Conservation (phyloP, 1,140 invertebrate species). For the Ectropis grisescens region DNA sequence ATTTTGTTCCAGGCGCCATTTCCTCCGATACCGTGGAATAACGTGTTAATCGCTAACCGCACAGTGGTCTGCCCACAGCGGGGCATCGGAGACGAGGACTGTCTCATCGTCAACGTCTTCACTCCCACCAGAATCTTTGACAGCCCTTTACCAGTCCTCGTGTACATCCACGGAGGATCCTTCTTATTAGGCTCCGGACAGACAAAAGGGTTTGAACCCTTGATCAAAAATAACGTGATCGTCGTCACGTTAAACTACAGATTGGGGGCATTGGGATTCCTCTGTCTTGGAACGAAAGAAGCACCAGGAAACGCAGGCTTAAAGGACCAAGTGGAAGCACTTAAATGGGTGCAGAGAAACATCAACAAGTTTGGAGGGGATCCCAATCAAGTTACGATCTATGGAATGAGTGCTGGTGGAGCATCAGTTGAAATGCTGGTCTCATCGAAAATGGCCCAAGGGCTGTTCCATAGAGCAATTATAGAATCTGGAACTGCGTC, state of each 20-base stretch:
- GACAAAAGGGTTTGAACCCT: slow-evolving; percentile 56
- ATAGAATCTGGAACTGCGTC: slow-evolving; percentile 74
- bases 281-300: slow-evolving; percentile 70
- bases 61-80: slow-evolving; percentile 20
- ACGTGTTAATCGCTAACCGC: slow-evolving; percentile 30
- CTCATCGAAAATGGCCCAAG: slow-evolving; percentile 40
- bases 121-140: slow-evolving; percentile 50
- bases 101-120: slow-evolving; percentile 85
- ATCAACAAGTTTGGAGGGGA: slow-evolving; percentile 68
- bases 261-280: slow-evolving; percentile 60
- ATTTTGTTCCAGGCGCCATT: slow-evolving; percentile 52
- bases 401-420: slow-evolving; percentile 54
- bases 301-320: slow-evolving; percentile 61
- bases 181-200: slow-evolving; percentile 66
- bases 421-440: slow-evolving; percentile 33
- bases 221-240: slow-evolving; percentile 60
- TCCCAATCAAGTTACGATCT: slow-evolving; percentile 48
- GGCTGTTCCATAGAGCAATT: slow-evolving; percentile 71
- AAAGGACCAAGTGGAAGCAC: slow-evolving; percentile 67
- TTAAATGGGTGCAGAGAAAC: slow-evolving; percentile 71
- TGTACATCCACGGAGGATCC: slow-evolving; percentile 77
- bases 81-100: slow-evolving; percentile 74
- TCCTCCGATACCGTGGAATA: slow-evolving; percentile 64
- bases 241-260: slow-evolving; percentile 69
- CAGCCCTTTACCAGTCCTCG: slow-evolving; percentile 61